Conservation (phyloP, 2,113 vertebrate genomes). For the Apaloderma vittatum region DNA sequence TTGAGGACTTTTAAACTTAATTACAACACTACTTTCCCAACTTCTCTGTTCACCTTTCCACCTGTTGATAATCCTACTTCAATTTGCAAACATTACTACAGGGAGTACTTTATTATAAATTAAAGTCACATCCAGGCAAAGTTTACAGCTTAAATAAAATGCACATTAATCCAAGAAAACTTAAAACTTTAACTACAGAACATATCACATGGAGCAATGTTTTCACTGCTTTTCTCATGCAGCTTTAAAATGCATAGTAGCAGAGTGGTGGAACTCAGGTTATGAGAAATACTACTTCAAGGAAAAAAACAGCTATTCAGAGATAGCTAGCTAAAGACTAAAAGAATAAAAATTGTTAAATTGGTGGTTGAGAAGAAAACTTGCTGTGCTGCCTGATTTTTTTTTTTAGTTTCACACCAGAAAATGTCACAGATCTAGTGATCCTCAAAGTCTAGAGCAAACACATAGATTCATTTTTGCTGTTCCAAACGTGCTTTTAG, state of each 20-base stretch:
- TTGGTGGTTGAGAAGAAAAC: not conserved
- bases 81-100: not conserved
- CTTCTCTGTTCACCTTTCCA: not conserved
- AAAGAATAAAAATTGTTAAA: not conserved
- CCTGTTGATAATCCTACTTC: not conserved
- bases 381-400: not conserved
- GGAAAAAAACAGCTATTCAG: not conserved
- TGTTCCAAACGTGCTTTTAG: not conserved
- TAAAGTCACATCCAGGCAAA: not conserved
- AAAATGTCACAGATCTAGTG: not conserved
- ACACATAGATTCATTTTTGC: not conserved
- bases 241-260: not conserved
- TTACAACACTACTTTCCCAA: not conserved
- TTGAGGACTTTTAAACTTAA: not conserved
- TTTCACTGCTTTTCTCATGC: accelerated
- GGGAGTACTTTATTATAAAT: not conserved
- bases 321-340: not conserved
- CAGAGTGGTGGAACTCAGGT: not conserved
- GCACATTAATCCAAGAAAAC: not conserved
- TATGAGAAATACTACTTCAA: not conserved
- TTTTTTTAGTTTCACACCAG: not conserved
- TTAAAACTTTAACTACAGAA: not conserved
- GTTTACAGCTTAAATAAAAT: not conserved
- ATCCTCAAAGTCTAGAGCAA: not conserved
- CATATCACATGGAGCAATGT: accelerated